Evolutionary conservation across 1,140 invertebrate genomes (phyloP), one percentile per base, ranked within the genome.

Genomic region (Theocolax elegans): DNA sequence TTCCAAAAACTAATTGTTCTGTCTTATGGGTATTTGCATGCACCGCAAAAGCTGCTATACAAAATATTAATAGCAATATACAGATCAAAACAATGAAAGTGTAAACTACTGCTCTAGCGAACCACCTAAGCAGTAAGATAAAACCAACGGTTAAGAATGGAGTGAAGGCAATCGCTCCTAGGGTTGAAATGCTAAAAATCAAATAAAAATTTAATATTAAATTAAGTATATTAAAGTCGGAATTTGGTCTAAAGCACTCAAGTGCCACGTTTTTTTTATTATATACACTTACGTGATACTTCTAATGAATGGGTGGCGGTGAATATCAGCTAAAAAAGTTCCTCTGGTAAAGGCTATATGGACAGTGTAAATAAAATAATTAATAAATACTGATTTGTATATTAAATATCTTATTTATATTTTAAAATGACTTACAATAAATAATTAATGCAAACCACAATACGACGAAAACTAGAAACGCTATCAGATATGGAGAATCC

Each of bases 111-210:
- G 40, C 1, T 40, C 40, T 59, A 1, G 56, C 56, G n/a, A 38
- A 59, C 31, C 31, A 59, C 40, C 56, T 59, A 12, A 59, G 31
- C 17, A 54, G 17, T 9, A 54, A 8, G 13, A 54, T 54, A 31
- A n/a, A 54, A n/a, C 9, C n/a, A n/a, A 54, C 17, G 27, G 51
- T 13, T 27, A 54, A 2, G 12, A 31, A 4, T 31, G 13, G 7
- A 29, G 27, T 3, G 7, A 54, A 19, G n/a, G 3, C 17, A 1
- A 13, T 29, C 1, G 31, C 27, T 53, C 25, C 25, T 15, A 54
- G 6, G 13, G 13, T 13, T n/a, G n/a, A n/a, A 10, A 49, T 25
- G 3, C 48, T 49, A 4, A 49, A 49, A 49, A 12, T 25, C 1
- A 25, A 49, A 49, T 9, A 19, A 19, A 2, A 49, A 12, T 25